Percentiles rank a stretch among this genome's conserved stretches.
Evolutionary conservation across 2,797 vertebrate genomes (phyloP).

Genomic region (Epinephelus awoara): DNA sequence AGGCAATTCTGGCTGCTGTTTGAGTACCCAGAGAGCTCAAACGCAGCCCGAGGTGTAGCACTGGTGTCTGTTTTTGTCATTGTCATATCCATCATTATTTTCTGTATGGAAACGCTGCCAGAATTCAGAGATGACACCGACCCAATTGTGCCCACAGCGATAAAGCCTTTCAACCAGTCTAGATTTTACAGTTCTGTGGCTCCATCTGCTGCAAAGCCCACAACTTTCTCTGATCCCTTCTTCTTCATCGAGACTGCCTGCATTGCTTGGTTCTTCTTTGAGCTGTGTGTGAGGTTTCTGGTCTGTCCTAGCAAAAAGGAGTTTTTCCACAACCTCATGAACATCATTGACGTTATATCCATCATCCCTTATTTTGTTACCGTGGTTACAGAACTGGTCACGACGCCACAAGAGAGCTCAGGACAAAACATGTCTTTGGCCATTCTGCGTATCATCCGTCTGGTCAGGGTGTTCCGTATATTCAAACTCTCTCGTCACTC

Average conservation of each 20-base stretch:
- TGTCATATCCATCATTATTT: constrained; percentile 97
- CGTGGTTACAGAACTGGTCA: constrained; percentile 90
- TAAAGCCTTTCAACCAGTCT: constrained; percentile 77
- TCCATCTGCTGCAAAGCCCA: constrained; percentile 59
- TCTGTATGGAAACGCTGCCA: constrained; percentile 97
- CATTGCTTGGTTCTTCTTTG: constrained; percentile 97
- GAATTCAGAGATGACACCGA: constrained; percentile 95
- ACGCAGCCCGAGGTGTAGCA: constrained; percentile 93
- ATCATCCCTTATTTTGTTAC: constrained; percentile 98
- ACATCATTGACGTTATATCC: constrained; percentile 96
- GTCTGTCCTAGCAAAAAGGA: constrained; percentile 96
- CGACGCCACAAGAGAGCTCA: constrained; percentile 85
- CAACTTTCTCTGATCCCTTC: constrained; percentile 93
- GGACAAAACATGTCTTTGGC: constrained; percentile 97
- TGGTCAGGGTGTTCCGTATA: constrained; percentile 96
- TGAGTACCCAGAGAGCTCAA: constrained; percentile 97
- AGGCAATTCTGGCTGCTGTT: constrained; percentile 98
- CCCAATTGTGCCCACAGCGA: constrained; percentile 63
- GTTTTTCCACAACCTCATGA: constrained; percentile 98
- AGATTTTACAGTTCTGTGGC: constrained; percentile 67
- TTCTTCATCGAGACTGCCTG: constrained; percentile 96
- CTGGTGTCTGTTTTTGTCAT: constrained; percentile 95
- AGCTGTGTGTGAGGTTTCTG: constrained; percentile 91
- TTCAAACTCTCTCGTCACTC: constrained; percentile 96
- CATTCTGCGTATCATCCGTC: constrained; percentile 94